Evolutionary conservation across 2,888 invertebrate genomes (phyloP), one percentile per base, ranked within the genome.

Genomic region (Lacanobia oleracea): DNA sequence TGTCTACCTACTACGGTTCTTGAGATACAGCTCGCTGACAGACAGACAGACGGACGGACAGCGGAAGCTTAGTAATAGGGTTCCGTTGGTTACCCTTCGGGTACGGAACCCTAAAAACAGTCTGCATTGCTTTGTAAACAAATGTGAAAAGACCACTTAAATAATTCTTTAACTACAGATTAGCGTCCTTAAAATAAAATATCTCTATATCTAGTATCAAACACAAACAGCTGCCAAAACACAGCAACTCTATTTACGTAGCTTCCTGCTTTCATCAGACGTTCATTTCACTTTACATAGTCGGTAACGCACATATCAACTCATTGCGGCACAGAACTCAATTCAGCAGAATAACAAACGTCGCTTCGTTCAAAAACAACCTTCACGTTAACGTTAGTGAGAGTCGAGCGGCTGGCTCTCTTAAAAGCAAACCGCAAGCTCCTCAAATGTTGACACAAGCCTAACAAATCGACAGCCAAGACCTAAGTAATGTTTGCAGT

Each of bases 381-480:
- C 75, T 82, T 79, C 51, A 54, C 72, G 74, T 82, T 68, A 62
- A 50, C 72, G 75, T 82, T 79, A 45, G 67, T 67, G 59, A 64
- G 40, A 65, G 60, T 61, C 64, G 51, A 86, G 69, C 74, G 71
- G 64, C 74, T 81, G 78, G 74, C 77, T 74, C 75, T 75, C 81
- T 85, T 77, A 76, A 75, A 82, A 73, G 66, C 75, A 85, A 77
- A 72, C 82, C 85, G 63, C 81, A 76, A 83, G 69, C 79, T 75
- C 50, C 66, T 61, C 82, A 87, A 88, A 89, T 88, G 85, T 88
- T 89, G 86, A 86, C 86, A 81, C 75, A 81, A 85, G 72, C 59
- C 83, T 84, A 85, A 86, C 85, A 88, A 88, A 89, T 87, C 84
- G 83, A 85, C 82, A 85, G 73, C 66, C 63, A 75, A 73, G 67